Evolutionary conservation across 2,888 invertebrate genomes (phyloP).

Genomic region (Microchrysa polita): DNA sequence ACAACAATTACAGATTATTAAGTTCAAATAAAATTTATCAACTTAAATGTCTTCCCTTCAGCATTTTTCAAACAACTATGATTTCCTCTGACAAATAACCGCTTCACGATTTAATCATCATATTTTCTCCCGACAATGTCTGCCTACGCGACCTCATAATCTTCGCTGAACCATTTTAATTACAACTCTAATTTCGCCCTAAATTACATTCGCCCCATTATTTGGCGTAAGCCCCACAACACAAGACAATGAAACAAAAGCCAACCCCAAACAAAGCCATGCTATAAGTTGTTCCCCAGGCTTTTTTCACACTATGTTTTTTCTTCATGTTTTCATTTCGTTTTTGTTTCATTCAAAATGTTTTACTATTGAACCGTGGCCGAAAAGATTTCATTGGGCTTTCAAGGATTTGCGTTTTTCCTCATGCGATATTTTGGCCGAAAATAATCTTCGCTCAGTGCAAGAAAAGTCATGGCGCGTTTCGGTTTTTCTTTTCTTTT

Average conservation of each 20-base stretch:
- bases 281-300: no score
- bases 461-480: no score
- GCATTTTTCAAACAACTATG: no score
- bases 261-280: not conserved
- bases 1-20: no score
- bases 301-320: no score
- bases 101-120: not conserved
- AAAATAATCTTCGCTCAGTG: no score
- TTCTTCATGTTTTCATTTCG: not conserved
- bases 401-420: not conserved
- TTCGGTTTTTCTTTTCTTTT: no score
- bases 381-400: not conserved
- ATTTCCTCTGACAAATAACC: no score
- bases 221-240: not conserved
- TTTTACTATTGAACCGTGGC: not conserved
- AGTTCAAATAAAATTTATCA: no score
- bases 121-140: not conserved
- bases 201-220: slow-evolving; percentile 5
- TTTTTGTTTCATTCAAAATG: not conserved
- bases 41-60: no score
- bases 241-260: not conserved
- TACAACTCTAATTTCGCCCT: not conserved
- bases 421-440: no score
- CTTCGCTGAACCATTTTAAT: slow-evolving; percentile 4
- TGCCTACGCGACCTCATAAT: not conserved